A percentile compares a stretch with the other conserved stretches of the same genome.
These are phyloP conservation scores for Acrobasis repandana DNA, from an alignment of 2,888 invertebrate species.

Conservation along the genomic window DNA sequence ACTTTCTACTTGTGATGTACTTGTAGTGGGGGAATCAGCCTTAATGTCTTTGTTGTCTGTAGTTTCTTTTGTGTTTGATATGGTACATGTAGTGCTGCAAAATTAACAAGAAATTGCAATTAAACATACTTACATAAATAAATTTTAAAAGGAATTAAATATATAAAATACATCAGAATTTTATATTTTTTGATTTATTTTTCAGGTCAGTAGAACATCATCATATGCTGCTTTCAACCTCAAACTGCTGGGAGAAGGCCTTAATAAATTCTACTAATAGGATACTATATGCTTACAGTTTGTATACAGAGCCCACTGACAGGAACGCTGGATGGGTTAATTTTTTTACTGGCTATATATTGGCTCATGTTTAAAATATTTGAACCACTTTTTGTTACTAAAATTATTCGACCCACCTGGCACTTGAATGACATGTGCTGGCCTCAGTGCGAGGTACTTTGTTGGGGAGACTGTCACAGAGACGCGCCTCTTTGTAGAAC, in stretches of 20 bases:
- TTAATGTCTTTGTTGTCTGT: conserved; percentile 49
- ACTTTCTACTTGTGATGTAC: conserved; percentile 46
- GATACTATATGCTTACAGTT: too few relatives aligned
- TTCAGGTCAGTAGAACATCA: too few relatives aligned
- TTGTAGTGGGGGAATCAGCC: conserved; percentile 47
- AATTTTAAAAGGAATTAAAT: too few relatives aligned
- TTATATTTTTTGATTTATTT: too few relatives aligned
- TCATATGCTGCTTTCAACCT: too few relatives aligned
- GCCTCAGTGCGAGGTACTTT: conserved; percentile 87
- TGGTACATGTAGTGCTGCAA: conserved; percentile 62
- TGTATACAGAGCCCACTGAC: too few relatives aligned
- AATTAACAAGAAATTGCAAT: neutral
- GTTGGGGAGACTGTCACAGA: conserved; percentile 89
- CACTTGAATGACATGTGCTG: conserved; percentile 61
- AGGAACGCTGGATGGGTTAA: too few relatives aligned
- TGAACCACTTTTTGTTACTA: neutral
- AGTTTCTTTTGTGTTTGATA: conserved; percentile 51
- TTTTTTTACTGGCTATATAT: too few relatives aligned
- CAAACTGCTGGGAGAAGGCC: too few relatives aligned
- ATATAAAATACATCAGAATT: too few relatives aligned
- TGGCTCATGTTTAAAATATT: too few relatives aligned
- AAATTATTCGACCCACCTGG: conserved; percentile 51
- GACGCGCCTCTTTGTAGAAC: conserved; percentile 91
- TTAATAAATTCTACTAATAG: too few relatives aligned
- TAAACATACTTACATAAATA: neutral